phyloP scores from a whole-genome alignment of 2,888 invertebrate species.

The Caenorhabditis auriculariae region DNA sequence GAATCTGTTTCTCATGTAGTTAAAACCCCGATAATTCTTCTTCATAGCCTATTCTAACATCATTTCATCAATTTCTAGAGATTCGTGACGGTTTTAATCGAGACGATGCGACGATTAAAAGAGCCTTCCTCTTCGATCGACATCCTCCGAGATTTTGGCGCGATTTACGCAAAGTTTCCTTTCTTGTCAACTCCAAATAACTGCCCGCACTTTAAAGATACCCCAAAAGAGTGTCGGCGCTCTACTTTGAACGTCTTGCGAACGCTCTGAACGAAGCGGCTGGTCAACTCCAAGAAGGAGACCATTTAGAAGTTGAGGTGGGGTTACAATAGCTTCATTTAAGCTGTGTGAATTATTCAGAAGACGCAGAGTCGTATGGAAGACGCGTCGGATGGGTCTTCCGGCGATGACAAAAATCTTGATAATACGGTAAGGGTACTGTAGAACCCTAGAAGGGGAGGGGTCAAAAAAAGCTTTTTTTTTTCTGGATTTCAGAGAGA shows the following conservation, averaged over 20 bases:
- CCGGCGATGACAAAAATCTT: constrained; percentile 7
- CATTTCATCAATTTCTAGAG: constrained; percentile 22
- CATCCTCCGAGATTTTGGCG: constrained; percentile 42
- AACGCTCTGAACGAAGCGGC: constrained; percentile 46
- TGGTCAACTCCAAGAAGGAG: constrained; percentile 42
- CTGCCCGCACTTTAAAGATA: constrained; percentile 13
- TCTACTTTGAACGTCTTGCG: constrained; percentile 45
- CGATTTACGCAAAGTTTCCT: constrained; percentile 34
- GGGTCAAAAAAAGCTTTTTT: constrained; percentile 1
- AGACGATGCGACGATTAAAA: constrained; percentile 40
- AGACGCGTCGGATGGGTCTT: constrained; percentile 22
- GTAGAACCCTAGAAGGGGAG: constrained; percentile 3
- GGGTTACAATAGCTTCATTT: neutral
- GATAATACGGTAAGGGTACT: constrained; percentile 13
- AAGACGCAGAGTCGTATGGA: constrained; percentile 33
- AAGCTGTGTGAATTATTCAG: constrained; percentile 1
- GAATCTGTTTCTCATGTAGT: too few relatives aligned
- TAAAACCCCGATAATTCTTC: too few relatives aligned
- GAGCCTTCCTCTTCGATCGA: constrained; percentile 40
- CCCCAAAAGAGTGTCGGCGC: constrained; percentile 43
- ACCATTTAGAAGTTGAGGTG: constrained; percentile 45
- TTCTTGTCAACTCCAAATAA: neutral
- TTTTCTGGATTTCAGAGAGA: neutral
- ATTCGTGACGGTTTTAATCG: constrained; percentile 38
- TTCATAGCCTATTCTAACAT: too few relatives aligned